phyloP scores from a whole-genome alignment of 2,888 invertebrate genomes.

The Macrosoma leucophasiata region DNA sequence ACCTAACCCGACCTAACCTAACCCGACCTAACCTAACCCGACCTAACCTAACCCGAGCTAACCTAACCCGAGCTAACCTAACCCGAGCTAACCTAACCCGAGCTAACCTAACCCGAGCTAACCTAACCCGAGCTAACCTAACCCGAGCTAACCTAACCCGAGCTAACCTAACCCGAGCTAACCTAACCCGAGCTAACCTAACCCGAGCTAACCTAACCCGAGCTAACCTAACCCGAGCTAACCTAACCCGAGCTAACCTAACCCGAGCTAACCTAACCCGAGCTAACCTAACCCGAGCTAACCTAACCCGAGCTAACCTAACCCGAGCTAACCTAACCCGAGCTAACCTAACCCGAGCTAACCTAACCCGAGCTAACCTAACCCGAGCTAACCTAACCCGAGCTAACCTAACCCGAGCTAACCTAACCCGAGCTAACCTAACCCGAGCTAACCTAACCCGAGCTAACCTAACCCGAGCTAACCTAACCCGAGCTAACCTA shows the following conservation, averaged over 20 bases:
- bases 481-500: conserved; percentile 20
- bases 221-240: conserved; percentile 27
- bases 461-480: conserved; percentile 19
- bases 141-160: conserved; percentile 27
- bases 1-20: conserved; percentile 31
- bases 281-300: conserved; percentile 24
- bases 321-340: conserved; percentile 23
- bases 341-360: conserved; percentile 20
- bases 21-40: conserved; percentile 31
- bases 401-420: conserved; percentile 21
- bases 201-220: conserved; percentile 27
- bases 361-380: conserved; percentile 17
- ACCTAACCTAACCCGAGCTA: conserved; percentile 30
- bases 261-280: conserved; percentile 20
- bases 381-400: conserved; percentile 18
- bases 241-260: conserved; percentile 20
- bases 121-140: conserved; percentile 27
- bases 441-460: conserved; percentile 16
- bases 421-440: conserved; percentile 20
- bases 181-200: conserved; percentile 27
- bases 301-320: conserved; percentile 24
- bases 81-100: conserved; percentile 28
- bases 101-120: conserved; percentile 27
- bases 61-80: conserved; percentile 28
- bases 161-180: conserved; percentile 24